Percentiles rank a stretch among this genome's conserved stretches.
Conservation (phyloP, 2,797 vertebrate genomes). For the Gadopsis bispinosus region DNA sequence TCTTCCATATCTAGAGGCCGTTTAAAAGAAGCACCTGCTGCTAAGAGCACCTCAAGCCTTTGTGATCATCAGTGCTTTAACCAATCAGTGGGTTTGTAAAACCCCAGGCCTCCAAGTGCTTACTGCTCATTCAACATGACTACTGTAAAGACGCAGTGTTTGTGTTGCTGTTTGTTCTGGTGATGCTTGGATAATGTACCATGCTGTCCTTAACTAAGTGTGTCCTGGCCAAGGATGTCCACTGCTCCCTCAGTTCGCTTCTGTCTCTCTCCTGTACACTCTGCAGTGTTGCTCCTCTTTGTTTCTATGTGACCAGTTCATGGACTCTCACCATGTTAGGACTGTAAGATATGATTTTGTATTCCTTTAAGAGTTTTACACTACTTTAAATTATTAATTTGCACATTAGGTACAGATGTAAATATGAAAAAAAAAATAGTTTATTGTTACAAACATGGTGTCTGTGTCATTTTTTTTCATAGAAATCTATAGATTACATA, state of each 20-base stretch:
- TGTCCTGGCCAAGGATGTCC: slow-evolving; percentile 87
- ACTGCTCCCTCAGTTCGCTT: slow-evolving; percentile 83
- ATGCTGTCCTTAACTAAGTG: slow-evolving; percentile 80
- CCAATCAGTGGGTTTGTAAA: slow-evolving; percentile 78
- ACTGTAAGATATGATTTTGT: slow-evolving; percentile 86
- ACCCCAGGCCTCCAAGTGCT: slow-evolving; percentile 79
- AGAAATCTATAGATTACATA: background rate
- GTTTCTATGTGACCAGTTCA: slow-evolving; percentile 81
- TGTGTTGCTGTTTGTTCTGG: slow-evolving; percentile 81
- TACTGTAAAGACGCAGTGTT: slow-evolving; percentile 79
- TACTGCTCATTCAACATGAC: slow-evolving; percentile 78
- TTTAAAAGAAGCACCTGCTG: slow-evolving; percentile 80
- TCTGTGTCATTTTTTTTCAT: slow-evolving; percentile 83
- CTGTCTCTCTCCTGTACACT: slow-evolving; percentile 81
- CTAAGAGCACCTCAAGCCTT: slow-evolving; percentile 84
- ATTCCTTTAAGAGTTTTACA: slow-evolving; percentile 88
- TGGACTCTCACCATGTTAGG: slow-evolving; percentile 85
- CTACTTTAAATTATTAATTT: slow-evolving; percentile 90
- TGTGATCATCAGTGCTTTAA: slow-evolving; percentile 85
- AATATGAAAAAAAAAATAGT: slow-evolving; percentile 88
- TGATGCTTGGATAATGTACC: slow-evolving; percentile 80
- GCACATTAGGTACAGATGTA: slow-evolving; percentile 89
- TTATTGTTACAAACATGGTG: slow-evolving; percentile 88
- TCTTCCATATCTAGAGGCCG: slow-evolving; percentile 77
- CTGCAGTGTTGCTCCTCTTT: slow-evolving; percentile 79